Percentiles rank a stretch among this genome's conserved stretches.
These are phyloP conservation scores for Characodon lateralis DNA, from an alignment of 2,797 vertebrate species.

Conservation along the genomic window DNA sequence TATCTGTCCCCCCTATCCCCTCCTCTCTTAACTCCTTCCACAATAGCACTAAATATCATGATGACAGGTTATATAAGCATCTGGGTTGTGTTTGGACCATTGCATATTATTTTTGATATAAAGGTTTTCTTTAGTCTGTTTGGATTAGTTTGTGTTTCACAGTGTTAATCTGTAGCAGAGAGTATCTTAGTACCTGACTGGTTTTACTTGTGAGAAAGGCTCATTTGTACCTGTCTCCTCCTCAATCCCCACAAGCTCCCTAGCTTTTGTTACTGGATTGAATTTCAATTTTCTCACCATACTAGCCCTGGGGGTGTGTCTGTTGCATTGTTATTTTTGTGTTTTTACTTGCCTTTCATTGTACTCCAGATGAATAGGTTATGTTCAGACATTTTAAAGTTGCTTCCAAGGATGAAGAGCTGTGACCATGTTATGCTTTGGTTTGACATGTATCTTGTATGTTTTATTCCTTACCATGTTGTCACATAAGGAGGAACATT, in stretches of 20 bases:
- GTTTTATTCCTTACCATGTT: not conserved
- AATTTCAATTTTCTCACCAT: not conserved
- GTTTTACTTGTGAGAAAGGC: not conserved
- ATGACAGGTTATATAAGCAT: slow-evolving; percentile 74
- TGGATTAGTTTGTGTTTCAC: slow-evolving; percentile 13
- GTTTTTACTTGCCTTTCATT: not conserved
- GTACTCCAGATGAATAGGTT: not conserved
- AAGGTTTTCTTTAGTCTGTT: not conserved
- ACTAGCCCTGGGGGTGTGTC: not conserved
- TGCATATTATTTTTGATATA: slow-evolving; percentile 19
- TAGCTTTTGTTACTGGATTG: slow-evolving; percentile 3
- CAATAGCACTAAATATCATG: slow-evolving; percentile 66
- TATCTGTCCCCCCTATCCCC: slow-evolving; percentile 56
- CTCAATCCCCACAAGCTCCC: not conserved
- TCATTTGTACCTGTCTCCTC: slow-evolving; percentile 1
- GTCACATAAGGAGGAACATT: not conserved
- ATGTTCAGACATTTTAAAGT: slow-evolving; percentile 1
- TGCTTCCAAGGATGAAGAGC: not conserved
- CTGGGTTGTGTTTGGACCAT: slow-evolving; percentile 29
- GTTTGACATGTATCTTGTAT: not conserved
- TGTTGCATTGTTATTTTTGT: not conserved
- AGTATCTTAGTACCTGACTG: not conserved
- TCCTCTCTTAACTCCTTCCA: slow-evolving; percentile 62
- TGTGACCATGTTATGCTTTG: not conserved
- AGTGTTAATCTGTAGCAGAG: not conserved